Base-by-base conservation (phyloP, 2,113 vertebrate genomes). In the Zosterops japonicus region DNA sequence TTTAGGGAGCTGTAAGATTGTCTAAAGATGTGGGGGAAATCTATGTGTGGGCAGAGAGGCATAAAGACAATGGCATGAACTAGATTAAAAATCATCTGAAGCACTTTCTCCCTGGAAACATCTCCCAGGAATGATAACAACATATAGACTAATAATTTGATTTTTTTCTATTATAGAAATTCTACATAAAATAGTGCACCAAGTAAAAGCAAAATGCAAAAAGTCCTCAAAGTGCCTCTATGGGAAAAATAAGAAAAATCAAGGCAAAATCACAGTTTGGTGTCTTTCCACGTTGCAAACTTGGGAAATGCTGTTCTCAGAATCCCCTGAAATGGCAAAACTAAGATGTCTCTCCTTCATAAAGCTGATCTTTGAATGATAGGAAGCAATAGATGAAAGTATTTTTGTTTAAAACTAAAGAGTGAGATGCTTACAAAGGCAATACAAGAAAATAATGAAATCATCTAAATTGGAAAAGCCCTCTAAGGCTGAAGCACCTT, bases 1-100 rank as follows among this genome's bases (percentile, higher is more conserved):
- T 61, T 77, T 1, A 70, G 20, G 17, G 64, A 74, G 59, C 21
- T 49, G 10, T 28, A 52, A 56, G 24, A 47, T 29, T 25, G 14
- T 8, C 61, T 50, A 25, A 69, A 87, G n/a, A 50, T 5, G 2
- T 13, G 29, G 56, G 29, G 29, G 8, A 55, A 63, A 67, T 12
- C 29, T 28, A 2, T 6, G 5, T 20, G 29, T 11, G 28, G n/a
- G n/a, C n/a, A 78, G n/a, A 36, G 0, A n/a, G 8, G 16, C 21
- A n/a, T 5, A 28, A 2, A 60, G 44, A 47, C 57, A 80, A 39
- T 4, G 60, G 27, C 12, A 7, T 8, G 70, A 56, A 17, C 52
- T 6, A 14, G 21, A 42, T 5, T 39, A n/a, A 29, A 83, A 68
- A 81, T 15, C 1, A 0, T 9, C 47, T 25, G 36, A 80, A 89